Percentiles rank a stretch among this genome's conserved stretches.
Evolutionary conservation across 2,797 vertebrate genomes (phyloP).

Genomic region (Tarsius wallacei): DNA sequence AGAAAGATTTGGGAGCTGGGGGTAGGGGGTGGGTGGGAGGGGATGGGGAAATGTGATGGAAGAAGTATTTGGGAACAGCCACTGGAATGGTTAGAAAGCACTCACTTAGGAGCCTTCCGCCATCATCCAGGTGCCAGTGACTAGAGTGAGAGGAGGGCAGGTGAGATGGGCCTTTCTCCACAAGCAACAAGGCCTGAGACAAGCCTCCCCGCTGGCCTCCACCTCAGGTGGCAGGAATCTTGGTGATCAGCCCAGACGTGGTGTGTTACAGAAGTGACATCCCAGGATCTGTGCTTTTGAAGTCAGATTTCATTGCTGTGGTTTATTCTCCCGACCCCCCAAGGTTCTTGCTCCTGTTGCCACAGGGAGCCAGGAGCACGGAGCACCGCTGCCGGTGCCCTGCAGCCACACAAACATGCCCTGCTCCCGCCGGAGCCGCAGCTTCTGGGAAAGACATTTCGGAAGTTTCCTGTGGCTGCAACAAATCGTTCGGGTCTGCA

Average conservation of each 20-base stretch:
- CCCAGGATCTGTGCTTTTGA: neutral
- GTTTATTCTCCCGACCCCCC: neutral
- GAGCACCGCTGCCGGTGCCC: neutral
- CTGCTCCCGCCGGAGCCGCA: neutral
- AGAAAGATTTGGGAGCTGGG: neutral
- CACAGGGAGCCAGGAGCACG: neutral
- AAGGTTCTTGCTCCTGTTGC: neutral
- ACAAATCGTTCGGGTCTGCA: constrained; percentile 65
- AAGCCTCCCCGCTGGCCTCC: neutral
- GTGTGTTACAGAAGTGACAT: neutral
- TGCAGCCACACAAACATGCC: neutral
- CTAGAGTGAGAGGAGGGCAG: too few relatives aligned
- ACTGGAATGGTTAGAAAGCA: rapidly evolving
- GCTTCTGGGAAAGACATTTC: constrained; percentile 68
- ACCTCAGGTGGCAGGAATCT: neutral
- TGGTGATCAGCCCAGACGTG: neutral
- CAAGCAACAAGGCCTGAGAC: rapidly evolving
- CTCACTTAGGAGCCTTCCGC: rapidly evolving
- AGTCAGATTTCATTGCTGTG: constrained; percentile 13
- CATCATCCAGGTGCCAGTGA: neutral
- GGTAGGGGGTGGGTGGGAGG: neutral
- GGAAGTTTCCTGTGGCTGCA: constrained; percentile 74
- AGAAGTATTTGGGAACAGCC: neutral
- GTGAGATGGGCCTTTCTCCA: neutral
- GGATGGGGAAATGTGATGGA: neutral